Conservation (phyloP, 2,888 invertebrate genomes). For the Ctena decussata region DNA sequence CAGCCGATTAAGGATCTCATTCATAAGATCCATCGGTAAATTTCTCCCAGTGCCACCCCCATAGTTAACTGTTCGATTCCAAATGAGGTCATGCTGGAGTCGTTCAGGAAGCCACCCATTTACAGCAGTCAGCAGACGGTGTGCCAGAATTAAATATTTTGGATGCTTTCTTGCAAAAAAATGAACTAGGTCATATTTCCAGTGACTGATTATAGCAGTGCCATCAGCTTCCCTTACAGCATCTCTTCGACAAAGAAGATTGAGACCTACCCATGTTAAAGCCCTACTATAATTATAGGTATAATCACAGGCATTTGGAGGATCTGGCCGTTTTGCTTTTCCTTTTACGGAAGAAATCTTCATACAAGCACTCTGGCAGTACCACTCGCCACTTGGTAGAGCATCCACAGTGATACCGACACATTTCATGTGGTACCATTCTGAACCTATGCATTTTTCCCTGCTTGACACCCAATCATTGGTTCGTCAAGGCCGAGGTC, state of each 20-base stretch:
- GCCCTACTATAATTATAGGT: slow-evolving; percentile 34
- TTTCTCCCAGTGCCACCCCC: slow-evolving; percentile 39
- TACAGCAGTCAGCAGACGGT: slow-evolving; percentile 14
- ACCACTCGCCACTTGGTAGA: slow-evolving; percentile 46
- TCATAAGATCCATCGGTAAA: slow-evolving; percentile 48
- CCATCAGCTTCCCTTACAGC: slow-evolving; percentile 47
- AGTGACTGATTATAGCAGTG: slow-evolving; percentile 40
- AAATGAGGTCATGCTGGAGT: not conserved
- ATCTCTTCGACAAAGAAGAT: slow-evolving; percentile 42
- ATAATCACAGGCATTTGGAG: not conserved
- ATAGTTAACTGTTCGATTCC: slow-evolving; percentile 49
- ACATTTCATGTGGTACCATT: slow-evolving; percentile 59
- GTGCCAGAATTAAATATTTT: slow-evolving; percentile 50
- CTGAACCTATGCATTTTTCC: slow-evolving; percentile 22
- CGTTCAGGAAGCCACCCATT: not conserved
- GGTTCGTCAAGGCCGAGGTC: slow-evolving; percentile 41
- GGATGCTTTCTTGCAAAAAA: slow-evolving; percentile 23
- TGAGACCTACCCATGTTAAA: slow-evolving; percentile 55
- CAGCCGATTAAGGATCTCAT: slow-evolving; percentile 43
- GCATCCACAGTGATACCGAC: slow-evolving; percentile 30
- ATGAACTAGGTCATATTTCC: slow-evolving; percentile 32
- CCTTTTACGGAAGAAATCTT: not conserved
- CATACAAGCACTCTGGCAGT: slow-evolving; percentile 39
- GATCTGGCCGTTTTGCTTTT: slow-evolving; percentile 1
- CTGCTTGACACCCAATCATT: slow-evolving; percentile 56